Percentiles rank a stretch among this genome's conserved stretches.
Evolutionary conservation across 1,140 invertebrate genomes (phyloP).

Genomic region (Lycorma delicatula): DNA sequence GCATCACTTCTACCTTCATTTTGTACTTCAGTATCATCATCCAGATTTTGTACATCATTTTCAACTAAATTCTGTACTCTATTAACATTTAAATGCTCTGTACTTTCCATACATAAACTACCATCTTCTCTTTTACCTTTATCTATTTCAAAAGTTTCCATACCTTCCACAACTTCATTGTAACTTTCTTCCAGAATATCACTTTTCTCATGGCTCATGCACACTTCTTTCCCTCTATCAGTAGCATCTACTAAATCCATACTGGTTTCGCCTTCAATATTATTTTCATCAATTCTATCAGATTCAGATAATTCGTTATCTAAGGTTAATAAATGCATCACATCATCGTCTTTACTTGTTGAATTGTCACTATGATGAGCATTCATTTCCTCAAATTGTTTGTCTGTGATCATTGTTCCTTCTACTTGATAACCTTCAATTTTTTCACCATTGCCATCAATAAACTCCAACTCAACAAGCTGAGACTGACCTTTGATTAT

Average conservation of each 20-base stretch:
- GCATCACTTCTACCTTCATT: too few relatives aligned
- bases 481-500: slow-evolving; percentile 14
- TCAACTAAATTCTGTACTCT: not conserved
- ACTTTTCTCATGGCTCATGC: too few relatives aligned
- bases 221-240: too few relatives aligned
- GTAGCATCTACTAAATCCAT: too few relatives aligned
- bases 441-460: slow-evolving; percentile 24
- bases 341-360: not conserved
- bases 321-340: not conserved
- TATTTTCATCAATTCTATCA: not conserved
- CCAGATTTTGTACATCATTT: slow-evolving; percentile 11
- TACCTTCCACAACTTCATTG: not conserved
- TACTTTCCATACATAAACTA: not conserved
- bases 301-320: not conserved
- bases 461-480: slow-evolving; percentile 24
- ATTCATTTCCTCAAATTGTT: slow-evolving; percentile 8
- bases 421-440: slow-evolving; percentile 24
- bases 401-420: slow-evolving; percentile 17
- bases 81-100: not conserved
- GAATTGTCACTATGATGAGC: not conserved
- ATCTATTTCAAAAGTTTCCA: slow-evolving; percentile 2
- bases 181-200: too few relatives aligned
- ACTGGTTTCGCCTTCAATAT: not conserved
- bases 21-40: too few relatives aligned
- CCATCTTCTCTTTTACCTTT: not conserved